Evolutionary conservation across 2,888 invertebrate species (phyloP).

Genomic region (Hymenopus coronatus): DNA sequence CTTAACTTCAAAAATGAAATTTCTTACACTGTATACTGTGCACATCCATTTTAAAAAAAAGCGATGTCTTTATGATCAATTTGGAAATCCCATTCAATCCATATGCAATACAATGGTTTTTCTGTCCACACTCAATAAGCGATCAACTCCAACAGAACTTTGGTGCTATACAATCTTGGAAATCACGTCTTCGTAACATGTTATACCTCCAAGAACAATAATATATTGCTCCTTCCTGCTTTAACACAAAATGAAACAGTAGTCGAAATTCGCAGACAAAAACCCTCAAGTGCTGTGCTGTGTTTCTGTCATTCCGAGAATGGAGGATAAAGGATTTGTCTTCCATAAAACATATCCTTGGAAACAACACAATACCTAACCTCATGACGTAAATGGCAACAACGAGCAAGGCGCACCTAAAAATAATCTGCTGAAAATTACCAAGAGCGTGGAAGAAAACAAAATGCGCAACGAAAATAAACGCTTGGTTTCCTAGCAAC

Average conservation of each 20-base stretch:
- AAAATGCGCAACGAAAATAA: not conserved
- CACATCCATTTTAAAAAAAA: too few species aligned
- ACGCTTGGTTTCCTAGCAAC: not conserved
- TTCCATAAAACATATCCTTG: not conserved
- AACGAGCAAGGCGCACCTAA: not conserved
- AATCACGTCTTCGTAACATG: too few species aligned
- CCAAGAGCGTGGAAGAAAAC: not conserved
- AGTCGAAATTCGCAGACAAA: not conserved
- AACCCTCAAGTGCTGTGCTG: not conserved
- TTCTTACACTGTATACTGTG: too few species aligned
- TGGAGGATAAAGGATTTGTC: not conserved
- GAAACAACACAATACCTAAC: not conserved
- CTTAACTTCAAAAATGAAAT: too few species aligned
- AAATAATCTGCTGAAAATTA: not conserved
- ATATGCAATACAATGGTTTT: too few species aligned
- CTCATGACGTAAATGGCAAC: not conserved
- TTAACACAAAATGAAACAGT: not conserved
- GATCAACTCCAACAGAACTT: too few species aligned
- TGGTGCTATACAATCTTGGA: too few species aligned
- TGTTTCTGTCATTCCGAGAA: not conserved
- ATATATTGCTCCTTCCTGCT: not conserved
- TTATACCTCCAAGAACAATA: not conserved
- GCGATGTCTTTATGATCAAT: too few species aligned
- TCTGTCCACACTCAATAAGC: too few species aligned
- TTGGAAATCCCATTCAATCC: too few species aligned